A percentile compares a stretch with the other conserved stretches of the same genome.
These are phyloP conservation scores for Lampris incognitus DNA, from an alignment of 2,113 vertebrate genomes.

Conservation along the genomic window DNA sequence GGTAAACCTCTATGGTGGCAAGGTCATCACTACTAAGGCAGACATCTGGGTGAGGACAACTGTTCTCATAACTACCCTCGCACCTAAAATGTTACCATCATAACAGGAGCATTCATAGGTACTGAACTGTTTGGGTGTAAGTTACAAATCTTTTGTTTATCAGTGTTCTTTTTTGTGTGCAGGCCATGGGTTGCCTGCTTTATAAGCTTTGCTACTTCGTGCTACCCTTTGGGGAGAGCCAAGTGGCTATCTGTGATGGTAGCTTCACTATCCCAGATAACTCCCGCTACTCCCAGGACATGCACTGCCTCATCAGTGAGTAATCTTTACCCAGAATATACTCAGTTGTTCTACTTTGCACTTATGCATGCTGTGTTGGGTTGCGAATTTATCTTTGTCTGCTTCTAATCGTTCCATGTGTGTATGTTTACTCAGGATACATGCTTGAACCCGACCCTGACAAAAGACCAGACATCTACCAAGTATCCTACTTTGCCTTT, in stretches of 20 bases:
- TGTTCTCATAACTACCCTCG: background rate
- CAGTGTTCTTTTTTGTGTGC: conserved; percentile 7
- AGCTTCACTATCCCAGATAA: conserved; percentile 98
- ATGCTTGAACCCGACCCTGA: conserved; percentile 98
- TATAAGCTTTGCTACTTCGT: conserved; percentile 99
- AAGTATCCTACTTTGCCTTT: conserved; percentile 96
- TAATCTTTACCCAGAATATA: conserved; percentile 51
- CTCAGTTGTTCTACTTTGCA: conserved; percentile 2
- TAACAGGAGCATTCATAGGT: background rate
- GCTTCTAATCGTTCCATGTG: background rate
- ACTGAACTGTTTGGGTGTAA: background rate
- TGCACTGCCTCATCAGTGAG: conserved; percentile 99
- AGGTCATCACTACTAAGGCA: conserved; percentile 96
- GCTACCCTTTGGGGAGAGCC: conserved; percentile 97
- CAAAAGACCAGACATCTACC: conserved; percentile 96
- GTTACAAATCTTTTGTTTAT: background rate
- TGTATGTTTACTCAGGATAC: conserved; percentile 84
- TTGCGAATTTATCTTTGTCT: background rate
- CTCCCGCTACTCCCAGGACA: conserved; percentile 94
- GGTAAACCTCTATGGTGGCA: conserved; percentile 96
- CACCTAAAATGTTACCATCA: background rate
- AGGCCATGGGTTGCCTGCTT: conserved; percentile 96
- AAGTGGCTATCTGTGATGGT: conserved; percentile 98
- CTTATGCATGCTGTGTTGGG: background rate
- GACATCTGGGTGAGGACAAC: conserved; percentile 92